Evolutionary conservation across 1,140 invertebrate genomes (phyloP).

Genomic region (Steinernema feltiae): DNA sequence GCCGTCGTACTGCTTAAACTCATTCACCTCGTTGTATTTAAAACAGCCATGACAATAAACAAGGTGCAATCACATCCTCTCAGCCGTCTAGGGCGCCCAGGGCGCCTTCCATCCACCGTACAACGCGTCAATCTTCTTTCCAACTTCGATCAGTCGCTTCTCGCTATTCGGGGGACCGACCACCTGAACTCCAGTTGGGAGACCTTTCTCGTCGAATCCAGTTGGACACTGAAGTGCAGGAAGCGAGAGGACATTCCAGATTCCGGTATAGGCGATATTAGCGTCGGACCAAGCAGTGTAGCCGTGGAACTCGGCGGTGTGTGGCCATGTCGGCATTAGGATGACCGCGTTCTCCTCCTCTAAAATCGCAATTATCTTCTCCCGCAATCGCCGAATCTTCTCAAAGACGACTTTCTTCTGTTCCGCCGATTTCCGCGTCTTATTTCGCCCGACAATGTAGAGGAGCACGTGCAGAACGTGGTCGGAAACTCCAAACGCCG

Average conservation of each 20-base stretch:
- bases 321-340: neutral
- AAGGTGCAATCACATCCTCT: too few relatives aligned
- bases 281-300: neutral
- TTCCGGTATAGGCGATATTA: neutral
- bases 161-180: neutral
- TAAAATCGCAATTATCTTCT: neutral
- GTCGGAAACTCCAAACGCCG: slow-evolving; percentile 17
- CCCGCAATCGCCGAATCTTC: neutral
- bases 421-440: neutral
- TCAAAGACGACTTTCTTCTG: neutral
- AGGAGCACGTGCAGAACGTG: slow-evolving; percentile 14
- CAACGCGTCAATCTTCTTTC: neutral
- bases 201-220: neutral
- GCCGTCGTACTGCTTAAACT: too few relatives aligned
- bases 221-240: neutral
- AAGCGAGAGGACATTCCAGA: neutral
- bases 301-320: neutral
- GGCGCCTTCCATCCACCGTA: neutral
- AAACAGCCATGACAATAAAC: too few relatives aligned
- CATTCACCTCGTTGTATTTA: too few relatives aligned
- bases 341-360: neutral
- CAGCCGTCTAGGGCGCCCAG: neutral
- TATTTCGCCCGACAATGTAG: neutral
- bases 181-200: neutral
- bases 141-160: neutral